Evolutionary conservation across 1,140 invertebrate genomes (phyloP).

Genomic region (Formica selysi): DNA sequence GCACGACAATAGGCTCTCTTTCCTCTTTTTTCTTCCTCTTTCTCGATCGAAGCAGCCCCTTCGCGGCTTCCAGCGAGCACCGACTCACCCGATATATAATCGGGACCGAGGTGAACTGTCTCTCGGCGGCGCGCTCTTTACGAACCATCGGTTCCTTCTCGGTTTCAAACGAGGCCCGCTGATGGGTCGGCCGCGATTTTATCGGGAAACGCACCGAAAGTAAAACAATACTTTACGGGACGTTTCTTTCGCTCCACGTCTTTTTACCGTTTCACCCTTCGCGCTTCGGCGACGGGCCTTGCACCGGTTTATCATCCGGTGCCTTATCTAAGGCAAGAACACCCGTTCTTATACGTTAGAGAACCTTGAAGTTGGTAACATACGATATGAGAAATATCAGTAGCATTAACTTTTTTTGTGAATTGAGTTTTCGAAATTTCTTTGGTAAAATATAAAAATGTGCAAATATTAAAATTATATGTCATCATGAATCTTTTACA

Average conservation of each 20-base stretch:
- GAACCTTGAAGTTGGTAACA: not conserved
- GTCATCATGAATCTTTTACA: not conserved
- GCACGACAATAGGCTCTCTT: constrained; percentile 82
- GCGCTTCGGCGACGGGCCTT: not conserved
- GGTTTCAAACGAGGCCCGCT: constrained; percentile 64
- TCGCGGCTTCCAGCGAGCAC: constrained; percentile 52
- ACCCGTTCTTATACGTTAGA: not conserved
- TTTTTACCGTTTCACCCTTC: constrained; percentile 20
- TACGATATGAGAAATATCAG: constrained; percentile 19
- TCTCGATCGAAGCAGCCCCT: constrained; percentile 21
- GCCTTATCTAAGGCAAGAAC: constrained; percentile 31
- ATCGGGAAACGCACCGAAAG: constrained; percentile 62
- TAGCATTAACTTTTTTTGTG: not conserved
- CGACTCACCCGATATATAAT: constrained; percentile 62
- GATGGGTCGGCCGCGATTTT: constrained; percentile 58
- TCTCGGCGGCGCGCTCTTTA: constrained; percentile 59
- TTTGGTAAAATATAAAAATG: not conserved
- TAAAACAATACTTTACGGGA: constrained; percentile 56
- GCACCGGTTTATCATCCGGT: not conserved
- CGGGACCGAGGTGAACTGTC: constrained; percentile 45
- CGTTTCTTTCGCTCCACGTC: constrained; percentile 10
- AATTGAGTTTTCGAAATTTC: not conserved
- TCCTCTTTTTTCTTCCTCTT: not conserved
- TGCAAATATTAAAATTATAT: not conserved
- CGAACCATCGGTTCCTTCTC: constrained; percentile 73